These are phyloP conservation scores for Reticulitermes speratus DNA, from an alignment of 1,140 invertebrate species.

Conservation along the genomic window DNA sequence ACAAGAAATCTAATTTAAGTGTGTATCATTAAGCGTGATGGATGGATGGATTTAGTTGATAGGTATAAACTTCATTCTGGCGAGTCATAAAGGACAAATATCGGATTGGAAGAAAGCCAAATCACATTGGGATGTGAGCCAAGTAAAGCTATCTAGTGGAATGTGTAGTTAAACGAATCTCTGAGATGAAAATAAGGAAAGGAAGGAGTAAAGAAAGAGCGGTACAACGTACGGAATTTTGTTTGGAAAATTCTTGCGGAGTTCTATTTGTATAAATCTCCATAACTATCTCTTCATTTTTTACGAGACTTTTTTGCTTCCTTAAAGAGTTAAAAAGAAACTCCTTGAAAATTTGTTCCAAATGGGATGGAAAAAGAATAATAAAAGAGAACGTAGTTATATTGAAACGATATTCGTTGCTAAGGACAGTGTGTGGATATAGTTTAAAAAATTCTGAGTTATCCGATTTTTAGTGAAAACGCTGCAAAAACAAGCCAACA, in stretches of 20 bases:
- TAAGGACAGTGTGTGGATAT: not conserved
- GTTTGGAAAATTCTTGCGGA: not conserved
- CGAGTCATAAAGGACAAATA: constrained; percentile 6
- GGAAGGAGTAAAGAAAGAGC: not conserved
- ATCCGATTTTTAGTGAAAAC: no score
- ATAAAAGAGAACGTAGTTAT: not conserved
- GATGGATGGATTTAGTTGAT: not conserved
- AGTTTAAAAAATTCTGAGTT: no score
- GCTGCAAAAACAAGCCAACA: no score
- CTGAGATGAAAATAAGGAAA: not conserved
- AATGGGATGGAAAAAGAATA: not conserved
- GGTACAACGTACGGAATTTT: not conserved
- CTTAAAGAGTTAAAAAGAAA: not conserved
- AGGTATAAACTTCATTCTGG: constrained; percentile 1
- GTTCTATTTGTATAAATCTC: constrained; percentile 18
- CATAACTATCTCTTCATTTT: not conserved
- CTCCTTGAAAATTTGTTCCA: not conserved
- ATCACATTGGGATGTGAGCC: constrained; percentile 9
- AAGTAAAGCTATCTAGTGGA: constrained; percentile 11
- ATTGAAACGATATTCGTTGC: not conserved
- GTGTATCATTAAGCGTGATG: not conserved
- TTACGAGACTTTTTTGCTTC: not conserved
- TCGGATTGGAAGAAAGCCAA: constrained; percentile 13
- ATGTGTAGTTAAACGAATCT: constrained; percentile 5
- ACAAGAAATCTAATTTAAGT: not conserved